These are phyloP conservation scores for Collichthys lucidus DNA, from an alignment of 2,113 vertebrate species.

Conservation along the genomic window DNA sequence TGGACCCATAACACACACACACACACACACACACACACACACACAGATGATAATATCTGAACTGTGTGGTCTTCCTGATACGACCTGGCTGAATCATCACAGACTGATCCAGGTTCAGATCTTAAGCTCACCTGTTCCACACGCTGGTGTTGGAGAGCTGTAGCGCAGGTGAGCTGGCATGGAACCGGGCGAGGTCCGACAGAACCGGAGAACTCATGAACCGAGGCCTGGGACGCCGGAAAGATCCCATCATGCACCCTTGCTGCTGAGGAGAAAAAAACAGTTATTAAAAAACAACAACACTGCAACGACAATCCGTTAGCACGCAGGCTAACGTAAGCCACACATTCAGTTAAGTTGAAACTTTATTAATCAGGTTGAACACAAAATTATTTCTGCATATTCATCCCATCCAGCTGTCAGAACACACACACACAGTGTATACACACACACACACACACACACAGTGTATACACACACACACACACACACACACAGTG, in stretches of 20 bases:
- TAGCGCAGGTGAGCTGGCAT: constrained; percentile 77
- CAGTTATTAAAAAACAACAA: neutral
- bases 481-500: too few species aligned
- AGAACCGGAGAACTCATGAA: constrained; percentile 98
- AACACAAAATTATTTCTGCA: too few species aligned
- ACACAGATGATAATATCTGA: neutral
- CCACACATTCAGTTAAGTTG: too few species aligned
- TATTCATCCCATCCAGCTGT: too few species aligned
- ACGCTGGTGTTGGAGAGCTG: constrained; percentile 91
- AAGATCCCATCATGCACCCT: constrained; percentile 80
- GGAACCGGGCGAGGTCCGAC: constrained; percentile 90
- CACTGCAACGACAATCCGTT: too few species aligned
- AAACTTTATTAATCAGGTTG: too few species aligned
- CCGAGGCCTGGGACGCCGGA: constrained; percentile 84
- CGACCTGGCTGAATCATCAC: neutral
- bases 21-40: constrained; percentile 10
- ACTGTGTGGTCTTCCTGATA: neutral
- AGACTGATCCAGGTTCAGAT: neutral
- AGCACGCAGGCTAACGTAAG: too few species aligned
- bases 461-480: too few species aligned
- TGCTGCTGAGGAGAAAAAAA: constrained; percentile 33
- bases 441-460: too few species aligned
- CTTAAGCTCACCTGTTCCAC: constrained; percentile 91
- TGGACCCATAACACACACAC: constrained; percentile 33
- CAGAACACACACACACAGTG: too few species aligned